Base-by-base conservation (phyloP, 2,797 vertebrate species). In the Gambelia wislizenii region DNA sequence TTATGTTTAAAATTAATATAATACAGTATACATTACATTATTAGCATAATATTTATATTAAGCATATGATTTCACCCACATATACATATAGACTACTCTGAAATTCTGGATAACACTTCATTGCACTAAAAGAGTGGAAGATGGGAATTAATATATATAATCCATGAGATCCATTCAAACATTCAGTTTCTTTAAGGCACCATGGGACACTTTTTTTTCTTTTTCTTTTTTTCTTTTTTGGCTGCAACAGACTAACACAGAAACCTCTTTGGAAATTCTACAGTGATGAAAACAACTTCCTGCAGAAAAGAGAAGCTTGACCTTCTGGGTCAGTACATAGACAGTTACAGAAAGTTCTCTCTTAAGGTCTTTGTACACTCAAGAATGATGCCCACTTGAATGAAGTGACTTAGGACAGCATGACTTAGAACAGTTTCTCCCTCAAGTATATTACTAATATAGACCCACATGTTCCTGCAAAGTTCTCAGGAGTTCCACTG, bases 361-460 rank as follows among this genome's bases (percentile, higher is more conserved):
- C 0, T 4, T 2, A 82, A 69, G 39, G 54, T 67, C 74, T 52
- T 75, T 33, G 9, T 42, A 0, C 0, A 14, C 42, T 13, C 18
- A 2, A 0, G 13, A 25, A 16, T 8, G 13, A 61, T 22, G 49
- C 0, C 0, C 4, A 75, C 13, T 33, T 90, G 12, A 3, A 0
- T 0, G 36, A 83, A 90, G 4, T 27, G 0, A 0, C 1, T 2
- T 1, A 0, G 0, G 22, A 88, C 77, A 88, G 6, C 0, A 49
- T 59, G 20, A 0, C 52, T 0, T 74, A 30, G 27, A 85, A 42
- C 47, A 22, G 30, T 61, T 76, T 47, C 79, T 47, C 79, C 47
- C 61, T 64, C 56, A 64, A 30, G 69, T 47, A 56, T 0, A 82
- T 87, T 81, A 59, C 52, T n/a, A 85, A 42, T 5, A 56, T 30